These are phyloP conservation scores for Ypsolopha scabrella DNA, from an alignment of 2,888 invertebrate genomes.

Conservation along the genomic window DNA sequence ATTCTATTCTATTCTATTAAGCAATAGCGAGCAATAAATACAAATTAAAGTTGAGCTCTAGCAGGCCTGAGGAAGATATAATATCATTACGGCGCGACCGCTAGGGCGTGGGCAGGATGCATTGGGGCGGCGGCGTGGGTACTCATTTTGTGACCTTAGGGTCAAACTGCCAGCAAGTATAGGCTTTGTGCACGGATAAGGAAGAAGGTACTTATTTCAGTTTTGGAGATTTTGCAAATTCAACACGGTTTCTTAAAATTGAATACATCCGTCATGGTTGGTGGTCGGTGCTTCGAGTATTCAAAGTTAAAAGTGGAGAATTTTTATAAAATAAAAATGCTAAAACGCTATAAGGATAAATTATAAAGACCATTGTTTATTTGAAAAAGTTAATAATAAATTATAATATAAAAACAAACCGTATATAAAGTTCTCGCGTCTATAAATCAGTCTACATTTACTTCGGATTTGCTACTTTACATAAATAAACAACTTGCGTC, in stretches of 20 bases:
- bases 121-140: conserved; percentile 8
- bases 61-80: conserved; percentile 3
- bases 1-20: too few relatives aligned
- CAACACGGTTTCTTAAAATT: background rate
- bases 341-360: too few relatives aligned
- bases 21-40: background rate
- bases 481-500: background rate
- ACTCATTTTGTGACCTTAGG: conserved; percentile 19
- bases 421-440: too few relatives aligned
- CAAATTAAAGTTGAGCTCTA: background rate
- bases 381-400: too few relatives aligned
- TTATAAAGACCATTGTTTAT: too few relatives aligned
- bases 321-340: too few relatives aligned
- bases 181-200: background rate
- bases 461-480: background rate
- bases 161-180: conserved; percentile 9
- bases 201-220: background rate
- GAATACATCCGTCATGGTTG: background rate
- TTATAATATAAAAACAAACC: too few relatives aligned
- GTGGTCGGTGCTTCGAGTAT: too few relatives aligned
- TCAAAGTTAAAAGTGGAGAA: too few relatives aligned
- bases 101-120: conserved; percentile 9
- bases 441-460: background rate
- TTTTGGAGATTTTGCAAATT: background rate
- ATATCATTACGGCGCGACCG: conserved; percentile 10